Conservation (phyloP, 2,888 invertebrate genomes). For the Itoplectis maculator region DNA sequence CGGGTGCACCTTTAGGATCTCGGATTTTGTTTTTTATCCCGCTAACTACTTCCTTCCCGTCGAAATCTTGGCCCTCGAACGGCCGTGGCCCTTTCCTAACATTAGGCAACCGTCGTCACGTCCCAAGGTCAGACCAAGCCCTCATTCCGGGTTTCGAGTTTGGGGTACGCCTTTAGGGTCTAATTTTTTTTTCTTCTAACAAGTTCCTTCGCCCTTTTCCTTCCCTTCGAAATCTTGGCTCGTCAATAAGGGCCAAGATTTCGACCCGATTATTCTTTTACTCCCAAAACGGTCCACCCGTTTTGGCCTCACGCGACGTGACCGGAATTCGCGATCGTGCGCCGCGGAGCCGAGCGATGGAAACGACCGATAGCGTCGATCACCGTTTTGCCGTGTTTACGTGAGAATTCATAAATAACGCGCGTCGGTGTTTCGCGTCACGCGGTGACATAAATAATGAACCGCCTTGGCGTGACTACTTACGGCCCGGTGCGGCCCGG, state of each 20-base stretch:
- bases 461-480: slow-evolving; percentile 52
- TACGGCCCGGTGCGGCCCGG: slow-evolving; percentile 11
- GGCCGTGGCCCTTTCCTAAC: no score
- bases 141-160: no score
- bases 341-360: background rate
- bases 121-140: no score
- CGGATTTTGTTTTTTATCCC: no score
- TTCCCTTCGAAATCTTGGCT: background rate
- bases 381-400: slow-evolving; percentile 45
- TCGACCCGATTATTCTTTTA: background rate
- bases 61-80: no score
- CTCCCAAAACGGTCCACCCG: background rate
- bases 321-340: slow-evolving; percentile 38
- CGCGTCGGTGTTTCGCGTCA: slow-evolving; percentile 53
- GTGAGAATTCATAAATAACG: slow-evolving; percentile 58
- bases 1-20: no score
- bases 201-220: background rate
- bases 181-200: slow-evolving; percentile 33
- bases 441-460: slow-evolving; percentile 65
- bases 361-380: slow-evolving; percentile 34
- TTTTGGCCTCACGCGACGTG: slow-evolving; percentile 27
- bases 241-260: background rate
- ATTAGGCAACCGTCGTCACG: slow-evolving; percentile 38
- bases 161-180: no score
- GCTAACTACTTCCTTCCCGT: no score